Base-by-base conservation (phyloP, 2,797 vertebrate genomes). In the Phrynocephalus guinanensis region DNA sequence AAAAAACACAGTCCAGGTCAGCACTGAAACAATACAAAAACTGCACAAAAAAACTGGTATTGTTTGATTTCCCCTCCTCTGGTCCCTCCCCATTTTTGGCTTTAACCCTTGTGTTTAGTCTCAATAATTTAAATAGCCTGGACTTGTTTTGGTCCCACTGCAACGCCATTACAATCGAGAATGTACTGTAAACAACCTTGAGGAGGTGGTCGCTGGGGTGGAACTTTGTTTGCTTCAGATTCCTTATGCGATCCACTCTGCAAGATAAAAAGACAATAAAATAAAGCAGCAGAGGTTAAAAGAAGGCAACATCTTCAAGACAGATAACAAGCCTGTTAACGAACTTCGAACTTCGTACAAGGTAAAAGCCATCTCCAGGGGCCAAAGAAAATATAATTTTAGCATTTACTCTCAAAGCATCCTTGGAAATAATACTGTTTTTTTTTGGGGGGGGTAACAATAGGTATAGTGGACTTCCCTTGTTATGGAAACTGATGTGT, bases 101-200 rank as follows among this genome's bases (percentile, higher is more conserved):
- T 96, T 94, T 97, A 95, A 92, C 94, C 92, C 94, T 95, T 82
- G 91, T 87, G 96, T 95, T 95, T 95, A 89, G 92, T 92, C 90
- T 90, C 91, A 92, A 86, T 90, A 90, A 92, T 95, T 95, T 97
- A 97, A 93, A 96, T 97, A 96, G 97, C 96, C 96, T 98, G 98
- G 96, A 97, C 97, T 96, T 97, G 98, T 96, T 99, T 99, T 94
- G 98, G 98, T 96, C 98, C 98, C 96, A 97, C 96, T 95, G 96
- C 95, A 96, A 99, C 97, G 96, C 98, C 98, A 95, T 98, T 98
- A 98, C 97, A 98, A 96, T 98, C 97, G 95, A 98, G 96, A 97
- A 97, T 97, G 96, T 98, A 98, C 96, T 98, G 98, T 96, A 98
- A 97, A 98, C 97, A 98, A 99, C 99, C 99, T 99, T 99, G 99